Conservation (phyloP, 2,888 invertebrate species). For the Lymantria dispar region DNA sequence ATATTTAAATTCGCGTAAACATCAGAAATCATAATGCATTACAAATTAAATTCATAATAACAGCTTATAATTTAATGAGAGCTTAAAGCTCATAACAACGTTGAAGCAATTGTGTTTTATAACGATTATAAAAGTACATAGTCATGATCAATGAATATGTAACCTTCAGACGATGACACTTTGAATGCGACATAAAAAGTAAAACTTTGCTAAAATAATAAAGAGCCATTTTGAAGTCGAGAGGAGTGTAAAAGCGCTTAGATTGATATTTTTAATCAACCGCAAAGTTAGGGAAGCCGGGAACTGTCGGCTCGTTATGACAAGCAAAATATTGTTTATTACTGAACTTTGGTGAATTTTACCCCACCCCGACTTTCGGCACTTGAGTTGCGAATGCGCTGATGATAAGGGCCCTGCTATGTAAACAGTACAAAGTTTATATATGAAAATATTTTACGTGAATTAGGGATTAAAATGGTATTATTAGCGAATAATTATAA, state of each 20-base stretch:
- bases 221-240: conserved; percentile 16
- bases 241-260: conserved; percentile 30
- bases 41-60: neutral
- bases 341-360: conserved; percentile 39
- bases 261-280: conserved; percentile 63
- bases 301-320: conserved; percentile 42
- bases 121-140: conserved; percentile 14
- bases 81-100: conserved; percentile 18
- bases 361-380: neutral
- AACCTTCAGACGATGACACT: conserved; percentile 10
- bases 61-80: neutral
- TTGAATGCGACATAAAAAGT: conserved; percentile 11
- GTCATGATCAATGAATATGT: conserved; percentile 14
- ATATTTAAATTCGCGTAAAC: too few relatives aligned
- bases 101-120: conserved; percentile 22
- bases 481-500: neutral
- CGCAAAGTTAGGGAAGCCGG: conserved; percentile 41
- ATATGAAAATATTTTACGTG: conserved; percentile 11
- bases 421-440: conserved; percentile 26
- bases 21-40: too few relatives aligned
- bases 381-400: conserved; percentile 17
- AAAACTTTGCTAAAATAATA: conserved; percentile 25
- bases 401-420: conserved; percentile 30
- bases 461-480: neutral
- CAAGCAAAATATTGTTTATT: conserved; percentile 55